Base-by-base conservation (phyloP, 2,797 vertebrate species). In the Anguilla pacifica region DNA sequence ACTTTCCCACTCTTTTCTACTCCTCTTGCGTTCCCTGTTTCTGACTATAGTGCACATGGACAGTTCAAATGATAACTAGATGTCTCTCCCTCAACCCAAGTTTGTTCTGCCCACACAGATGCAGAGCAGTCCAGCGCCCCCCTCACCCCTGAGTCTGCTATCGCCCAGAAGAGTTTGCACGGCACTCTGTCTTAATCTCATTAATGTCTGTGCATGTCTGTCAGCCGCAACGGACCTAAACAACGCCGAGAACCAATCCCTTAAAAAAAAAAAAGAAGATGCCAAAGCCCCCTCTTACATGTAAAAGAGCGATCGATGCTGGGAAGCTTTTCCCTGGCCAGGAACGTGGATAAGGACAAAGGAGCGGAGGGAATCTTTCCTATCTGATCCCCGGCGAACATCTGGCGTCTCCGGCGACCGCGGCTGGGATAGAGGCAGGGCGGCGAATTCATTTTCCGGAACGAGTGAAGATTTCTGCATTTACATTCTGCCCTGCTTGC, bases 131-230 rank as follows among this genome's bases (percentile, higher is more conserved):
- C 6, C 4, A 31, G 7, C 25, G 6, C 15, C 70, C 28, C 28
- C 22, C 92, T 91, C 91, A 28, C 91, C 91, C 93, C 92, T 91
- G 91, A 90, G 92, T 92, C 91, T 94, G 93, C 94, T 95, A 95
- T 96, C 10, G 94, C 95, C 95, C 94, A 92, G 92, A 95, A 95
- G 95, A 96, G 95, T 96, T 70, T 72, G 61, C 85, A 53, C 25
- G 13, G n/a, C 70, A 43, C 46, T 86, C 64, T 11, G 85, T 86
- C 85, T 86, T 74, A 74, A 86, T 86, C 61, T 74, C 85, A 72
- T 74, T 86, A 70, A 46, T 72, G 85, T 70, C 72, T 86, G 43
- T 86, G 85, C 67, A 51, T 86, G 85, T 74, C 67, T 51, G 46
- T 55, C 13, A 46, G 84, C 61, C 35, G 35, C 55, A 43, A 59